Evolutionary conservation across 2,113 vertebrate species (phyloP).

Genomic region (Climacteris rufus): DNA sequence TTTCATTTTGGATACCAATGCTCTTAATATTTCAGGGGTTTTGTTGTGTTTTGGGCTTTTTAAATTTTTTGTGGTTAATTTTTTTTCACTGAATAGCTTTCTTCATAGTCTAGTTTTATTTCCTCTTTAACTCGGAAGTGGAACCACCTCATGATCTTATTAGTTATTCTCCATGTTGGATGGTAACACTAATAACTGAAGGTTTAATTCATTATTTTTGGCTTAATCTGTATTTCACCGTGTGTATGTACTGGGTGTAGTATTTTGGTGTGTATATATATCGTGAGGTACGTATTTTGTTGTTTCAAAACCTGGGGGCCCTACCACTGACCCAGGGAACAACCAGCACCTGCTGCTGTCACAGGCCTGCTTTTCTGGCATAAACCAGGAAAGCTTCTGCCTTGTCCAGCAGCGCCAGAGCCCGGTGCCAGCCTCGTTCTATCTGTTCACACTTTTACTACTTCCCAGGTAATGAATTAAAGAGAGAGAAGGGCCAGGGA

Average conservation of each 20-base stretch:
- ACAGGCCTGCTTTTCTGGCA: fast-evolving
- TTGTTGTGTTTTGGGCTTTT: neutral
- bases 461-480: neutral
- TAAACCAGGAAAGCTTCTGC: neutral
- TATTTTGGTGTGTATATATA: neutral
- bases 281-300: neutral
- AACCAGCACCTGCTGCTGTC: neutral
- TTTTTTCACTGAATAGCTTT: neutral
- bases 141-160: neutral
- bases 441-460: neutral
- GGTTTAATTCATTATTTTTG: neutral
- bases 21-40: neutral
- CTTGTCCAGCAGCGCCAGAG: neutral
- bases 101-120: neutral
- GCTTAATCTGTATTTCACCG: neutral
- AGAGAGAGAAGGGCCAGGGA: neutral
- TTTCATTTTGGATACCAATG: neutral
- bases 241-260: neutral
- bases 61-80: fast-evolving
- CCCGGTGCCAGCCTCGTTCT: neutral
- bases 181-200: neutral
- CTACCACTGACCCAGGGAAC: neutral
- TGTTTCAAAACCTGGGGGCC: neutral
- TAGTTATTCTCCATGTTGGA: neutral
- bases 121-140: neutral